These are phyloP conservation scores for Phaenicophaeus curvirostris DNA, from an alignment of 2,797 vertebrate genomes.

Conservation along the genomic window DNA sequence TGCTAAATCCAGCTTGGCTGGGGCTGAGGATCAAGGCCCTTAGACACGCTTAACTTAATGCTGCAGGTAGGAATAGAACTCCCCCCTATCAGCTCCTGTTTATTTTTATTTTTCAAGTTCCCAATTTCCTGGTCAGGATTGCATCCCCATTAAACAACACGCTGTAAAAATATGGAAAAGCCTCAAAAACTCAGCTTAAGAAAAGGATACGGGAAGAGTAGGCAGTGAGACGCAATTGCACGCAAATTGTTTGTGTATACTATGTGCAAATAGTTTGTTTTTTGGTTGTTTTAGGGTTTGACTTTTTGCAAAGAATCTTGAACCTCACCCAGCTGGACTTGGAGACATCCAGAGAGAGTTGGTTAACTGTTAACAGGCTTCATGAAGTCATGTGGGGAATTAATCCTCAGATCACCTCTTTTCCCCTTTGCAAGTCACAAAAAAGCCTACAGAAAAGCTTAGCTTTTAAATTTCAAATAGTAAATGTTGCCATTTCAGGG, in stretches of 20 bases:
- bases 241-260: background rate
- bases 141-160: background rate
- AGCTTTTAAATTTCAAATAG: background rate
- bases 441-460: background rate
- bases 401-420: slow-evolving; percentile 36
- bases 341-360: background rate
- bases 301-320: background rate
- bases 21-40: slow-evolving; percentile 60
- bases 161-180: background rate
- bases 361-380: slow-evolving; percentile 40
- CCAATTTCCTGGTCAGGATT: background rate
- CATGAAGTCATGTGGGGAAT: background rate
- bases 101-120: slow-evolving; percentile 22
- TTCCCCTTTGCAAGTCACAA: background rate
- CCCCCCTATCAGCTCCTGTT: background rate
- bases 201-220: background rate
- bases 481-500: background rate
- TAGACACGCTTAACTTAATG: slow-evolving; percentile 65
- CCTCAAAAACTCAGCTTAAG: background rate
- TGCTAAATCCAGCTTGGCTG: slow-evolving; percentile 63
- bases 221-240: background rate
- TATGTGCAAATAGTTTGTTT: background rate
- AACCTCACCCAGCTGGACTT: slow-evolving; percentile 28
- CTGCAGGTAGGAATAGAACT: slow-evolving; percentile 47
- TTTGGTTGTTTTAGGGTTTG: background rate